These are phyloP conservation scores for Cephus rjabovi DNA, from an alignment of 2,888 invertebrate genomes.

Conservation along the genomic window DNA sequence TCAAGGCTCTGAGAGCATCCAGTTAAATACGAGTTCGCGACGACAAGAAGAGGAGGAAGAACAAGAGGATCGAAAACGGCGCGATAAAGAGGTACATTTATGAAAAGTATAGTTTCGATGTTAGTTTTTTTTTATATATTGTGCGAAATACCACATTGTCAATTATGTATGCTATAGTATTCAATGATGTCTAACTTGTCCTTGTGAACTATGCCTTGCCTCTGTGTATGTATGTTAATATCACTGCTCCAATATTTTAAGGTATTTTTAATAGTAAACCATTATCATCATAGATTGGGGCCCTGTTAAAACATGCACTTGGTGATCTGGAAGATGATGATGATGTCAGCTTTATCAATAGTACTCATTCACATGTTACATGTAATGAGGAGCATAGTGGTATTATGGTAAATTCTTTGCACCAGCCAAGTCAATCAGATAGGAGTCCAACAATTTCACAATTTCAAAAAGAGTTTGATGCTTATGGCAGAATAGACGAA, in stretches of 20 bases:
- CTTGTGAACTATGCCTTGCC: not conserved
- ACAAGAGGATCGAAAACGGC: slow-evolving; percentile 76
- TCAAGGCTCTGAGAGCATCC: slow-evolving; percentile 75
- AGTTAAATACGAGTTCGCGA: slow-evolving; percentile 75
- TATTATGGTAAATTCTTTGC: slow-evolving; percentile 31
- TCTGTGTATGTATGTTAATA: slow-evolving; percentile 1
- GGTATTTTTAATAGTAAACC: not conserved
- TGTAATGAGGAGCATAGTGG: slow-evolving; percentile 41
- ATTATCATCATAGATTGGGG: slow-evolving; percentile 69
- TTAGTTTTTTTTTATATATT: slow-evolving; percentile 25
- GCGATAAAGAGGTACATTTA: slow-evolving; percentile 73
- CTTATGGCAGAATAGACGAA: slow-evolving; percentile 36
- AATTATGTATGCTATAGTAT: not conserved
- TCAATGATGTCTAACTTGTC: not conserved
- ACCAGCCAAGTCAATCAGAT: slow-evolving; percentile 25
- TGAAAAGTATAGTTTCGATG: slow-evolving; percentile 7
- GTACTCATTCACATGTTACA: slow-evolving; percentile 56
- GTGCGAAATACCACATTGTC: slow-evolving; percentile 3
- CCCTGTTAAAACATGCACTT: slow-evolving; percentile 76
- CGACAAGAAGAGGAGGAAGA: slow-evolving; percentile 76
- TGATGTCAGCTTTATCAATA: slow-evolving; percentile 73
- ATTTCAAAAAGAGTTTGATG: slow-evolving; percentile 47
- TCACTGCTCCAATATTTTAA: not conserved
- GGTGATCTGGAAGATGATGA: slow-evolving; percentile 77
- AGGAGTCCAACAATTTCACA: slow-evolving; percentile 46